Base-by-base conservation (phyloP, 2,888 invertebrate genomes). In the Mimachlamys varia region DNA sequence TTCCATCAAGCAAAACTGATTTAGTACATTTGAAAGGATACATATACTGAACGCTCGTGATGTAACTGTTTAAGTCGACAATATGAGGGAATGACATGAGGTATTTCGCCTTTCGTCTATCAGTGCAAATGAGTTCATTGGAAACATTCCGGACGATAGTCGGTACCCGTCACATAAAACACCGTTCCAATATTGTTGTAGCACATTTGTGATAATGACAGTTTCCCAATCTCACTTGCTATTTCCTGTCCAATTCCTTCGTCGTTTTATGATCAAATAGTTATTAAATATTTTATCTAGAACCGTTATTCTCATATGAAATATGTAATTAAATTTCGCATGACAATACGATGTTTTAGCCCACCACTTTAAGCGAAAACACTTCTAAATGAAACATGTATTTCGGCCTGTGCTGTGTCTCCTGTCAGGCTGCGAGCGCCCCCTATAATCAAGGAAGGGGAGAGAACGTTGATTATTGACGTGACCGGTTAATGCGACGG, bases 271-370 rank as follows among this genome's bases (percentile, higher is more conserved):
- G 76, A 76, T 76, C 76, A 76, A 76, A 76, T 76, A 76, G 76
- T 76, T 76, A 76, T 76, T 76, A 76, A 76, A 76, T 76, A 76
- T 76, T 76, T 76, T 76, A 76, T 76, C 76, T 33, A 76, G 76
- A 76, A 76, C 76, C 76, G 76, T 76, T 76, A 76, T 76, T 76
- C 76, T 76, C 76, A 76, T 76, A 76, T 76, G 76, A 76, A 76
- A 76, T 76, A 76, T 76, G 76, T 76, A 76, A 76, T 76, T 76
- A 76, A 76, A 76, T 76, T 76, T 76, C 76, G 76, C 76, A 76
- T 76, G 76, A 76, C 76, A 76, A 76, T 76, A 76, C 33, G 76
- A 76, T 76, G 76, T 76, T 76, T 76, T 76, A 76, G 33, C 76
- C 76, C 76, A 76, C 76, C 76, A 76, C 76, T 76, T 76, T 76